phyloP scores from a whole-genome alignment of 2,113 vertebrate genomes.

The Platysteira castanea region DNA sequence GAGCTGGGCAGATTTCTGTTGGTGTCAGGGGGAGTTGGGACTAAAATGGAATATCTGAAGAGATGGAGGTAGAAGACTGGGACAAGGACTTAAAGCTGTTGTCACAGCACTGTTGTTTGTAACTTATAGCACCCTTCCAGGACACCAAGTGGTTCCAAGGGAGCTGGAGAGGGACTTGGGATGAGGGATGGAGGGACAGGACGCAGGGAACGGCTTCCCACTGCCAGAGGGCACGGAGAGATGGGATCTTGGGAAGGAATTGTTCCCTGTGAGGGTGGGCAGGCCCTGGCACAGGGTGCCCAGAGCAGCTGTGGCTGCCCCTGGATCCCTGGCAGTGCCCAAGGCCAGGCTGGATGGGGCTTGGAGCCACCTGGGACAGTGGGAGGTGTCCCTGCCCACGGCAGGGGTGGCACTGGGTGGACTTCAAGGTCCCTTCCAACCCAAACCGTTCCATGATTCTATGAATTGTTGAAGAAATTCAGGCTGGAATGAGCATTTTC shows the following conservation, averaged over 20 bases:
- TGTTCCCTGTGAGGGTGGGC: fast-evolving
- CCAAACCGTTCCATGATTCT: background rate
- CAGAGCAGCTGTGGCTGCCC: background rate
- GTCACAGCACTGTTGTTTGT: background rate
- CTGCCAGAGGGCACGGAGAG: fast-evolving
- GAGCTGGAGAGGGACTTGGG: background rate
- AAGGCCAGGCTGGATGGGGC: background rate
- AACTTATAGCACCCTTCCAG: background rate
- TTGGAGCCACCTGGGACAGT: background rate
- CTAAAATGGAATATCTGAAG: background rate
- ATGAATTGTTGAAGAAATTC: background rate
- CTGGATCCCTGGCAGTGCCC: background rate
- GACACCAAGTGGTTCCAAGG: no score
- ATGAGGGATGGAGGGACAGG: background rate
- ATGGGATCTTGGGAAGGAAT: background rate
- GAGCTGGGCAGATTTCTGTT: background rate
- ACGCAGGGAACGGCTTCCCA: background rate
- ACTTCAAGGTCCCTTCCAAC: background rate
- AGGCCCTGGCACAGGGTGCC: background rate
- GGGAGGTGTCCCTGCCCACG: background rate
- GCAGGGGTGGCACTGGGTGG: fast-evolving
- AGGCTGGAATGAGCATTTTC: background rate
- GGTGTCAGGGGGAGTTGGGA: background rate
- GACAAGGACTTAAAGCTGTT: background rate
- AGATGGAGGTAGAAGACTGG: background rate